Base-by-base conservation (phyloP, 2,113 vertebrate genomes). In the Pachypanchax playfairii region DNA sequence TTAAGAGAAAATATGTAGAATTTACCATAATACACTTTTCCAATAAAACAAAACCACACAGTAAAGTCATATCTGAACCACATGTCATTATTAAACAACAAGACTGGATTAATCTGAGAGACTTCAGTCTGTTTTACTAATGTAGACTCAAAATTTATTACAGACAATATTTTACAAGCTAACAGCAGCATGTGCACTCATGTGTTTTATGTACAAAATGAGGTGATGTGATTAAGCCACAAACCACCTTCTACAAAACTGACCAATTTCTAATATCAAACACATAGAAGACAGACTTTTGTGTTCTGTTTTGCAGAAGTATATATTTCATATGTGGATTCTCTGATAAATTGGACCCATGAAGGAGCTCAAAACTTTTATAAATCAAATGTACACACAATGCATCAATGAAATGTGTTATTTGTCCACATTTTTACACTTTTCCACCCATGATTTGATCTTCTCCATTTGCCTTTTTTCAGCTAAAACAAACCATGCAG, bases 131-230 rank as follows among this genome's bases (percentile, higher is more conserved):
- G 33, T 58, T 59, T 42, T 43, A 75, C 71, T 77, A 76, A 75
- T 61, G 59, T 41, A 70, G 50, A 78, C 66, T 73, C 67, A 68
- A 56, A 62, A 68, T 80, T 65, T 78, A 65, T 72, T 58, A 87
- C 82, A 71, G 65, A 87, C 81, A 20, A 70, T 78, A 74, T 83
- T 51, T 84, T 73, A 86, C 77, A 76, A 78, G 65, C 77, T 70
- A 67, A 77, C 63, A 26, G 73, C 73, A 70, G 79, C 65, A 48
- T 60, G 77, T 60, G 66, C 70, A 69, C 71, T 71, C 43, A 29
- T 67, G 57, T 48, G 31, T 66, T 47, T 1, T 83, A 83, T 84
- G 59, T 82, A 84, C 85, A 84, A 77, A 76, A 56, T 68, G 64
- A 65, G 67, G 75, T 28, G 7, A 79, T 58, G 63, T 68, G 78